Base-by-base conservation (phyloP, 2,888 invertebrate genomes). In the Oscheius sp. region DNA sequence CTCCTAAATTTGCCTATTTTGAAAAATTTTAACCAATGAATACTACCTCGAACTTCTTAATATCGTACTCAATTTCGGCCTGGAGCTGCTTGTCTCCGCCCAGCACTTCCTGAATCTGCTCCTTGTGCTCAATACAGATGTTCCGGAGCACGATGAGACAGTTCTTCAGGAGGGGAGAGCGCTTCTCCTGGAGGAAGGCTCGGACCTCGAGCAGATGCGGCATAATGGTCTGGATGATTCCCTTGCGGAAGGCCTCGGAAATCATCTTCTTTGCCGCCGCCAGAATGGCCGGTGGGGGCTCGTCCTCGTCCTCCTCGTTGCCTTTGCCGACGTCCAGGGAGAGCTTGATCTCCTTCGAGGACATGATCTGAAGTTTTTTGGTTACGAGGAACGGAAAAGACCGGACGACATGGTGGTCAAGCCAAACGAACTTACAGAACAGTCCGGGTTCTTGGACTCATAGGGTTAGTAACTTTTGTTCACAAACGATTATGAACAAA, bases 191-290 rank as follows among this genome's bases (percentile, higher is more conserved):
- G 4, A 82, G 70, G 65, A 76, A 82, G 3, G 60, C 57, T 13
- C 79, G 53, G 47, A 81, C 47, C 33, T 68, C 68, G 29, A 84
- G 68, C 9, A 84, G 63, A 48, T 72, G 70, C 1, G 84, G 84
- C 78, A 84, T 78, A 32, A 81, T 74, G 13, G 75, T 58, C 9
- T 76, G 77, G 47, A 79, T 79, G 58, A 84, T 76, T 32, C 73
- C 79, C 35, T 55, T 71, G 11, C 84, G 79, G 68, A 78, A 83
- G 9, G 76, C 73, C 4, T 68, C 72, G 2, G 81, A 73, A 57
- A 81, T 79, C 73, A 77, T 57, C 50, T 77, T 79, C 62, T 78
- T 80, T 1, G 81, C 81, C 4, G 74, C 79, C 2, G 75, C 73
- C 53, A 68, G 65, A 3, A 76, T 65, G 21, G 53, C 74, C n/a